phyloP scores from a whole-genome alignment of 2,113 vertebrate species.

The Oryzias curvinotus region DNA sequence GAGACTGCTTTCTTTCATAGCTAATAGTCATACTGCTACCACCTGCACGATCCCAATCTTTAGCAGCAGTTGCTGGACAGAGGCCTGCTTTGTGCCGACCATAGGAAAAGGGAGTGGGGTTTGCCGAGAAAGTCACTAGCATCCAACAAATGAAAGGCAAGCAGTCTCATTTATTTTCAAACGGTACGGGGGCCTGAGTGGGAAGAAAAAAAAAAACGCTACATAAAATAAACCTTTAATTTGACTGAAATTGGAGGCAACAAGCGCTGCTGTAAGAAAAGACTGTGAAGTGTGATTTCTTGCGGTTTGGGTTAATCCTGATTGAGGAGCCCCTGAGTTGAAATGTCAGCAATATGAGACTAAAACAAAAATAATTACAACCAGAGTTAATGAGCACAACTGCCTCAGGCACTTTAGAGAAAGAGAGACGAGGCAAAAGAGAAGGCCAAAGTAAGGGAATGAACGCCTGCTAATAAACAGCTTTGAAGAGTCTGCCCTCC shows the following conservation, averaged over 20 bases:
- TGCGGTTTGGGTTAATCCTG: slow-evolving; percentile 78
- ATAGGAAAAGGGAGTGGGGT: slow-evolving; percentile 25
- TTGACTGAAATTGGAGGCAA: slow-evolving; percentile 79
- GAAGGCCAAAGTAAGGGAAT: slow-evolving; percentile 1
- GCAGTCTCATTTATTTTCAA: slow-evolving; percentile 69
- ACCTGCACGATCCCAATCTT: slow-evolving; percentile 39
- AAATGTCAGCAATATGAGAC: slow-evolving; percentile 80
- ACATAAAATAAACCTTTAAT: slow-evolving; percentile 79
- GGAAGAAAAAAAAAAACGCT: slow-evolving; percentile 52
- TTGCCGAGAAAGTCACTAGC: slow-evolving; percentile 43
- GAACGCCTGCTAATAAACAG: background rate
- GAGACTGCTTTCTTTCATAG: slow-evolving; percentile 12
- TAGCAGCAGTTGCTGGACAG: slow-evolving; percentile 32
- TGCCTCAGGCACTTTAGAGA: slow-evolving; percentile 47
- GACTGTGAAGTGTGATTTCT: slow-evolving; percentile 74
- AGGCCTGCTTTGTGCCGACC: slow-evolving; percentile 54
- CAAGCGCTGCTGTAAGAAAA: slow-evolving; percentile 70
- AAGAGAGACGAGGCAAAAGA: slow-evolving; percentile 6
- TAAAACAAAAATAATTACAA: slow-evolving; percentile 78
- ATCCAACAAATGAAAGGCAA: slow-evolving; percentile 64
- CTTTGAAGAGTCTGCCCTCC: background rate
- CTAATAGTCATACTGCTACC: slow-evolving; percentile 38
- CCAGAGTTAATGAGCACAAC: slow-evolving; percentile 74
- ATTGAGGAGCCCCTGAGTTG: slow-evolving; percentile 77
- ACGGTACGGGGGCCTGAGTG: slow-evolving; percentile 48